These are phyloP conservation scores for Laspeyria flexula DNA, from an alignment of 2,888 invertebrate genomes.

Conservation along the genomic window DNA sequence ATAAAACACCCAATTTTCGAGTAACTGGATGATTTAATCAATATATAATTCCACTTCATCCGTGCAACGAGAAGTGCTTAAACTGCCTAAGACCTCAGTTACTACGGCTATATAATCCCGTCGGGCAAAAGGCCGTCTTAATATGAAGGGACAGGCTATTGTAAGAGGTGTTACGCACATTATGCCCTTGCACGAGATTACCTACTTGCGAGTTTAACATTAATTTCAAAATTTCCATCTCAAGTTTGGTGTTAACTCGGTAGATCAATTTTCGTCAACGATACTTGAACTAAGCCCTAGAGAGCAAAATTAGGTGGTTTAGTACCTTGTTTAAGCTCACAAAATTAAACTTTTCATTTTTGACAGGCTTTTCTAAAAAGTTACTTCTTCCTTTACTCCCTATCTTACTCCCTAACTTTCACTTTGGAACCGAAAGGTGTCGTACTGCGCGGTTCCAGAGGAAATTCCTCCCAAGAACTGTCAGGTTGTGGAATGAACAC, in stretches of 20 bases:
- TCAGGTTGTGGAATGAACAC: too few species aligned
- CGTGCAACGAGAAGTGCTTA: constrained; percentile 51
- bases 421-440: too few species aligned
- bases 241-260: constrained; percentile 49
- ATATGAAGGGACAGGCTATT: constrained; percentile 69
- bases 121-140: constrained; percentile 48
- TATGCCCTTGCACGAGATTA: constrained; percentile 71
- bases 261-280: constrained; percentile 49
- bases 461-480: too few species aligned
- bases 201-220: constrained; percentile 66
- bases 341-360: too few species aligned
- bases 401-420: too few species aligned
- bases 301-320: too few species aligned
- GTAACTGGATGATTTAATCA: constrained; percentile 52
- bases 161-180: constrained; percentile 73
- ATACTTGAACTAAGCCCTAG: too few species aligned
- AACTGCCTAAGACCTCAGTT: constrained; percentile 56
- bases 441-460: too few species aligned
- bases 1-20: constrained; percentile 10
- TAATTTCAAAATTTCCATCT: constrained; percentile 71
- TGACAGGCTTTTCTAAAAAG: too few species aligned
- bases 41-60: constrained; percentile 55
- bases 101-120: constrained; percentile 65
- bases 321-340: too few species aligned
- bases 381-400: too few species aligned